Evolutionary conservation across 2,888 invertebrate genomes (phyloP).

Genomic region (Eupithecia subfuscata): DNA sequence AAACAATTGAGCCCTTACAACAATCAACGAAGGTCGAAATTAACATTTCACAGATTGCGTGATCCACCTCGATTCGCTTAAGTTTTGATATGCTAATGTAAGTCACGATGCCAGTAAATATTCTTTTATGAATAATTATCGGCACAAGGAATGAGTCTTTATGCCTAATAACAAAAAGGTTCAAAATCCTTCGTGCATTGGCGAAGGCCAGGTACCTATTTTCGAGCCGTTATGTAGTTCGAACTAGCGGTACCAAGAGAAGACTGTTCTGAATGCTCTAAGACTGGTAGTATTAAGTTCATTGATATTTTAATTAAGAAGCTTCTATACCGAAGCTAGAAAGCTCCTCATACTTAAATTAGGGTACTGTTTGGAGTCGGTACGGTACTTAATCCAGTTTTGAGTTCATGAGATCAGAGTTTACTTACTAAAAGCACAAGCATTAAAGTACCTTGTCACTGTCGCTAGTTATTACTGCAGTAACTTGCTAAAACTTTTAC

Average conservation of each 20-base stretch:
- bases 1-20: constrained; percentile 6
- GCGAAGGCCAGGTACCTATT: not conserved
- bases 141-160: not conserved
- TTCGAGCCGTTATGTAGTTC: not conserved
- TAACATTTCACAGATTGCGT: constrained; percentile 19
- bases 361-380: not conserved
- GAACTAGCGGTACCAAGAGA: not conserved
- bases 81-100: constrained; percentile 17
- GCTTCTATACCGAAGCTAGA: not conserved
- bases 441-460: no score
- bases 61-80: constrained; percentile 15
- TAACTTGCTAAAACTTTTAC: no score
- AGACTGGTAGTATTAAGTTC: not conserved
- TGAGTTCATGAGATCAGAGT: no score
- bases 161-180: not conserved
- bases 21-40: constrained; percentile 21
- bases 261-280: no score
- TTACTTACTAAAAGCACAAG: no score
- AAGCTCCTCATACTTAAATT: not conserved
- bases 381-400: no score
- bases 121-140: constrained; percentile 10
- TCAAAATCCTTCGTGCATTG: not conserved
- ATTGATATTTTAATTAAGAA: not conserved
- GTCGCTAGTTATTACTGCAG: no score
- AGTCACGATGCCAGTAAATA: constrained; percentile 18